Base-by-base conservation (phyloP, 2,113 vertebrate species). In the Cheilinus undulatus region DNA sequence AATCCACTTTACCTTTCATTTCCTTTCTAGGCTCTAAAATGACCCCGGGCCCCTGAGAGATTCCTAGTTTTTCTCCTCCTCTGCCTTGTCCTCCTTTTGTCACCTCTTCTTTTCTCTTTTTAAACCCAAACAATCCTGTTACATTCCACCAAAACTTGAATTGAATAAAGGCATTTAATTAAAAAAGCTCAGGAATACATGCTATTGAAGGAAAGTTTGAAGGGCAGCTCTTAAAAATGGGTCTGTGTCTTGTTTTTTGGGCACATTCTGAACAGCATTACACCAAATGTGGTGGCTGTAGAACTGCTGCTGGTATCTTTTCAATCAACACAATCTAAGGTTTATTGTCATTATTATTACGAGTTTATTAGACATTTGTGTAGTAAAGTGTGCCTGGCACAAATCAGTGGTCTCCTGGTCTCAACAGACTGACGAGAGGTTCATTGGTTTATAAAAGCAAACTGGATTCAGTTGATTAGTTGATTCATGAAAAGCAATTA, bases 1-100 rank as follows among this genome's bases (percentile, higher is more conserved):
- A 89, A 91, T 89, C 87, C 87, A 88, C 74, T 91, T 90, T 88
- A 74, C 57, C 77, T 80, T 84, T 88, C 66, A 90, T 89, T 90
- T 84, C 59, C 78, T 69, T 88, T 82, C 58, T 54, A 48, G 76
- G 66, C 61, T 86, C 72, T 72, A 13, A 83, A 62, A 65, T 86
- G 82, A 88, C 86, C 82, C 70, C 57, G 30, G 49, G 61, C 69
- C 69, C 63, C 69, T 65, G 67, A 43, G 19, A 57, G 24, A 60
- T 69, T 56, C 45, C 58, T 59, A 45, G n/a, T 34, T 61, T 38
- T 8, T 27, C 34, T 49, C 42, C 23, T 60, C 20, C 53, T 23
- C 46, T 26, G 10, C 40, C 11, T 14, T 3, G 3, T 40, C 32
- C 26, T 54, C 60, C 15, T 53, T 57, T n/a, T 59, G 34, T 46